Percentiles rank a stretch among this genome's conserved stretches.
These are phyloP conservation scores for Hoplostethus atlanticus DNA, from an alignment of 2,797 vertebrate species.

Conservation along the genomic window DNA sequence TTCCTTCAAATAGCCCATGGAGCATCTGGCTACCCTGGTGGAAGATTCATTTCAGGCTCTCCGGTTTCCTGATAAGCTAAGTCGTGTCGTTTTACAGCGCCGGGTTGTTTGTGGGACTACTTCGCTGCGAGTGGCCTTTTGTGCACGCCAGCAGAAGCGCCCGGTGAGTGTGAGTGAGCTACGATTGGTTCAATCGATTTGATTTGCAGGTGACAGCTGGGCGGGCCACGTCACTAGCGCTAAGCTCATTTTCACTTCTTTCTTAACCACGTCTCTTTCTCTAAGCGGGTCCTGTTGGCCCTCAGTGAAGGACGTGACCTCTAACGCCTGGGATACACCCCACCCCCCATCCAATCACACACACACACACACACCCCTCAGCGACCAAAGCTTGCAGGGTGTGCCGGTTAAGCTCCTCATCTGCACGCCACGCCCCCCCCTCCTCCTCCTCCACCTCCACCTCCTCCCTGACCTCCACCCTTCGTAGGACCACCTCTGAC, in stretches of 20 bases:
- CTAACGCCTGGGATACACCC: constrained; percentile 65
- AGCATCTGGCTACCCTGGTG: too few species aligned
- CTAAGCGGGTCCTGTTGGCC: constrained; percentile 70
- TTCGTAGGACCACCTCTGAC: constrained; percentile 53
- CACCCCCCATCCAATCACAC: constrained; percentile 46
- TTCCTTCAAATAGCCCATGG: too few species aligned
- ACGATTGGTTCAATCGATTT: too few species aligned
- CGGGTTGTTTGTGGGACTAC: too few species aligned
- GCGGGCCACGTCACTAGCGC: not conserved
- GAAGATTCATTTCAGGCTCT: too few species aligned
- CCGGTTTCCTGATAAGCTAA: too few species aligned
- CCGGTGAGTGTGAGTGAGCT: too few species aligned
- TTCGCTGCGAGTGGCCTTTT: too few species aligned
- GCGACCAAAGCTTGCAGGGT: constrained; percentile 39
- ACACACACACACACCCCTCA: not conserved
- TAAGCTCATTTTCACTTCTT: not conserved
- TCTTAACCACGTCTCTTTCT: constrained; percentile 8
- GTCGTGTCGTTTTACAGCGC: too few species aligned
- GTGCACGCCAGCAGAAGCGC: too few species aligned
- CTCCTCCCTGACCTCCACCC: not conserved
- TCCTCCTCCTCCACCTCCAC: not conserved
- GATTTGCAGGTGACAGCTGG: not conserved
- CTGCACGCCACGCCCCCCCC: constrained; percentile 45
- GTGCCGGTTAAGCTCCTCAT: constrained; percentile 57
- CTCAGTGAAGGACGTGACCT: constrained; percentile 74